Percentiles rank a stretch among this genome's conserved stretches.
These are phyloP conservation scores for Ceratitis capitata DNA, from an alignment of 1,140 invertebrate species.

Conservation along the genomic window DNA sequence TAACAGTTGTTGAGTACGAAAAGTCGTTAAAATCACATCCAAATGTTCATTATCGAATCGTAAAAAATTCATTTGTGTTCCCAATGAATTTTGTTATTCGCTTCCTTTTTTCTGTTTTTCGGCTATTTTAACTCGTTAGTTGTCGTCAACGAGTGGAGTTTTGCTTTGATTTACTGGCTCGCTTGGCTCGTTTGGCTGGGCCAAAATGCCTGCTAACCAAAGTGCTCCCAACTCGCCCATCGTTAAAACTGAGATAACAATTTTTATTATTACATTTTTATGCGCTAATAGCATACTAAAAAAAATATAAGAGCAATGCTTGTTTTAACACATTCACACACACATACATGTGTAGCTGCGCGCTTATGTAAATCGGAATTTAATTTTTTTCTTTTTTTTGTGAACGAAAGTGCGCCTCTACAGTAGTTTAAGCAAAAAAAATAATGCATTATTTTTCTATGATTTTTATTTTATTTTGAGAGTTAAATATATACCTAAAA, in stretches of 20 bases:
- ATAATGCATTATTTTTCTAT: not conserved
- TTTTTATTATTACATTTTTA: slow-evolving; percentile 39
- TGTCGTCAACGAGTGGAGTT: not conserved
- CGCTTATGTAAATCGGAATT: not conserved
- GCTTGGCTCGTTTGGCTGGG: slow-evolving; percentile 4
- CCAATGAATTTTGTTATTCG: not conserved
- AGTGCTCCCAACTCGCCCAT: slow-evolving; percentile 33
- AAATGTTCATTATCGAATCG: slow-evolving; percentile 43
- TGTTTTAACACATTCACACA: not conserved
- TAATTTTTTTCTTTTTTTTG: not conserved
- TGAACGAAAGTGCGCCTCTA: not conserved
- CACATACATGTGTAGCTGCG: not conserved
- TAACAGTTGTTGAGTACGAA: slow-evolving; percentile 14
- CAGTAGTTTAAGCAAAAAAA: not conserved
- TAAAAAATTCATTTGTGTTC: slow-evolving; percentile 40
- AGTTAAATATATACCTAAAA: too few relatives aligned
- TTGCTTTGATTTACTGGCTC: not conserved
- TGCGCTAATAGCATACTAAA: slow-evolving; percentile 34
- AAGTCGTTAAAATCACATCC: slow-evolving; percentile 40
- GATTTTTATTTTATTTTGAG: slow-evolving; percentile 12
- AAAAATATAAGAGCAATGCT: not conserved
- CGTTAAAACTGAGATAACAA: slow-evolving; percentile 37
- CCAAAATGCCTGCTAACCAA: slow-evolving; percentile 9
- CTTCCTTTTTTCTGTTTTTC: not conserved
- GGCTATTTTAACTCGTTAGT: slow-evolving; percentile 29